Base-by-base conservation (phyloP, 2,113 vertebrate species). In the Tychaedon coryphoeus region DNA sequence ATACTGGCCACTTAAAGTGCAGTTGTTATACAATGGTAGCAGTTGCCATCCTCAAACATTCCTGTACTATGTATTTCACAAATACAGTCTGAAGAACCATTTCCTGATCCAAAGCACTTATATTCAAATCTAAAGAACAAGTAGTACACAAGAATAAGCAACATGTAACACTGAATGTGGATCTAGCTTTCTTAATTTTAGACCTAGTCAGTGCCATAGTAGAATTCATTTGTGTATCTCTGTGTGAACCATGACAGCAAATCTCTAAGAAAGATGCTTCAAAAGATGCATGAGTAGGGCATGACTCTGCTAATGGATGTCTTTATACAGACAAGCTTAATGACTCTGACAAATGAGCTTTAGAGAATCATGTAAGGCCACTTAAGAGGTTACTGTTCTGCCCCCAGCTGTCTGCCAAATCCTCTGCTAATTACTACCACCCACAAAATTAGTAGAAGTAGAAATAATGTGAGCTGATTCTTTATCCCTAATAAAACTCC, bases 111-210 rank as follows among this genome's bases (percentile, higher is more conserved):
- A 53, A 61, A 90, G 19, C 2, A 3, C 15, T 75, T 72, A 7
- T 3, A 48, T 70, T 57, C n/a, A 43, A 81, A 58, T 73, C 20
- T 22, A 73, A 70, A 84, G 18, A 84, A 16, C n/a, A 60, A 38
- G 10, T 18, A 47, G 9, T 29, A 33, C 22, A 34, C 18, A 85
- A 50, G 33, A 69, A 33, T 11, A 19, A 87, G 16, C 26, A 87
- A 57, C 7, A 23, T 2, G 1, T 29, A 71, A 40, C 9, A 19
- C 3, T 1, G 1, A 62, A 18, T 12, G 11, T 28, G 23, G 1
- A 28, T 53, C 62, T 62, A 67, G 6, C 65, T 74, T 11, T 93
- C 33, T 23, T 53, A 70, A 74, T 71, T 90, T 94, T 75, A 74
- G 38, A 85, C 8, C 9, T 71, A 34, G 23, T 74, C 19, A 57